Evolutionary conservation across 1,140 invertebrate genomes (phyloP).

Genomic region (Hydropsyche tenuis): DNA sequence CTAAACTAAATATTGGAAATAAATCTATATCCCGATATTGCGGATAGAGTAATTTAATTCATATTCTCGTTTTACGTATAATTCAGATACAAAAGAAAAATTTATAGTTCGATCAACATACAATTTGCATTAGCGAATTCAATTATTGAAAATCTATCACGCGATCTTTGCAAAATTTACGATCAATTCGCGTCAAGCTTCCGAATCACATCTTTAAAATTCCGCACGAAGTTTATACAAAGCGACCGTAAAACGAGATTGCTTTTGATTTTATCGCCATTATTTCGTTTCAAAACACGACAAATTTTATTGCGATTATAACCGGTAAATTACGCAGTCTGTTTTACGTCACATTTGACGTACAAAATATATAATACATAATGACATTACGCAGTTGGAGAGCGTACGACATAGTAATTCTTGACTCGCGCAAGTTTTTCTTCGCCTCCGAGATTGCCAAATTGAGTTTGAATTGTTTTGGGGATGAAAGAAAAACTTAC

Average conservation of each 20-base stretch:
- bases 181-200: no score
- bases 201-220: background rate
- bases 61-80: no score
- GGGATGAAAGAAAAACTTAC: constrained; percentile 25
- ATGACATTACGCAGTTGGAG: no score
- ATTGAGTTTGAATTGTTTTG: constrained; percentile 28
- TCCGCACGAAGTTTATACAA: background rate
- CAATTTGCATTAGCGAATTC: no score
- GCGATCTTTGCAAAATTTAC: no score
- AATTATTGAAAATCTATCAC: no score
- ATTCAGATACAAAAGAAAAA: no score
- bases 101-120: no score
- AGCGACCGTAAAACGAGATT: constrained; percentile 12
- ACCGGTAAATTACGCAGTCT: background rate
- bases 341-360: background rate
- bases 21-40: no score
- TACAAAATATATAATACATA: no score
- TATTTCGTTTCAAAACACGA: background rate
- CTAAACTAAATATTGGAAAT: no score
- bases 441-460: constrained; percentile 7
- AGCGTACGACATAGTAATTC: background rate
- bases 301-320: background rate
- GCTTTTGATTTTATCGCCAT: background rate
- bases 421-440: constrained; percentile 7
- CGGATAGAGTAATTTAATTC: no score